Evolutionary conservation across 2,797 vertebrate species (phyloP).

Genomic region (Pteronotus mesoamericanus): DNA sequence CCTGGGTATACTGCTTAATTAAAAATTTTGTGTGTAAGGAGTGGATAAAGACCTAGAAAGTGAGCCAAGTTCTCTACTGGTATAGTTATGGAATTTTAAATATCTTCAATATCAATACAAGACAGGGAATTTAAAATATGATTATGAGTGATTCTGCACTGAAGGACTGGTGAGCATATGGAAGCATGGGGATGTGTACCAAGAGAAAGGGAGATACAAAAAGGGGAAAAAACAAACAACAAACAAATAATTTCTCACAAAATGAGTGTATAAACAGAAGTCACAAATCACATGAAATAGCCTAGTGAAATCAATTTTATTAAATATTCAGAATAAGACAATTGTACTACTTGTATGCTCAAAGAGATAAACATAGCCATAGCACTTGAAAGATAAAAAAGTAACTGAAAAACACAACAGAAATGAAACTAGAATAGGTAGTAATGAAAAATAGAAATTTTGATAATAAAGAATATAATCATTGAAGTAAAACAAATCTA

Average conservation of each 20-base stretch:
- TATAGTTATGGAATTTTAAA: not conserved
- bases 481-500: not conserved
- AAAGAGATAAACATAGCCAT: not conserved
- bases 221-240: not conserved
- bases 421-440: not conserved
- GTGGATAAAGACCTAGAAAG: not conserved
- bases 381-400: not conserved
- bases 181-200: not conserved
- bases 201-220: not conserved
- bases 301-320: not conserved
- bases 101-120: not conserved
- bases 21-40: not conserved
- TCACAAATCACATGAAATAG: not conserved
- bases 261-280: not conserved
- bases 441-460: not conserved
- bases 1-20: not conserved
- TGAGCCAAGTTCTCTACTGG: not conserved
- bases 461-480: not conserved
- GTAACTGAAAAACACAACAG: not conserved
- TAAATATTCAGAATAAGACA: not conserved
- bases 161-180: not conserved
- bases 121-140: not conserved
- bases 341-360: not conserved
- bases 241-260: not conserved
- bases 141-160: not conserved